phyloP scores from a whole-genome alignment of 2,888 invertebrate species.

The Eupithecia dodoneata region DNA sequence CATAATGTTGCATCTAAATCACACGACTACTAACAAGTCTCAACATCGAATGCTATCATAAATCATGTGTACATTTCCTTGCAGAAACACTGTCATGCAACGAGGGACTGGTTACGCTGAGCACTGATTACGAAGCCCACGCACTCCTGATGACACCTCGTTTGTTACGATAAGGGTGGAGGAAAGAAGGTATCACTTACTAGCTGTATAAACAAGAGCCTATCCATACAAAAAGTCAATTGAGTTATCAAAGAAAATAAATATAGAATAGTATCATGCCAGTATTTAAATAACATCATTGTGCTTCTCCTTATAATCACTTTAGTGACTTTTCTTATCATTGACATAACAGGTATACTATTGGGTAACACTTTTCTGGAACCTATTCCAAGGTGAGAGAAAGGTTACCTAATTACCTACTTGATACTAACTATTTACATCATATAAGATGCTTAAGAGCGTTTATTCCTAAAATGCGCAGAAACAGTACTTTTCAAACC shows the following conservation, averaged over 20 bases:
- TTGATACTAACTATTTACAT: not conserved
- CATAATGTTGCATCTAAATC: constrained; percentile 30
- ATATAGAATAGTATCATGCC: not conserved
- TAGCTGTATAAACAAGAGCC: not conserved
- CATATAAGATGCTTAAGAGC: not conserved
- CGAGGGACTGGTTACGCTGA: constrained; percentile 40
- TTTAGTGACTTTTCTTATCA: too few relatives aligned
- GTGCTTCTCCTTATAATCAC: too few relatives aligned
- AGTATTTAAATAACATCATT: too few relatives aligned
- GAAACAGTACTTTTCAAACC: too few relatives aligned
- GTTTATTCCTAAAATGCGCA: too few relatives aligned
- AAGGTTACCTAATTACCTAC: not conserved
- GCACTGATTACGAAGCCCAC: constrained; percentile 48
- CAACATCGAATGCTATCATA: constrained; percentile 41
- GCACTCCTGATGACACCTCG: constrained; percentile 47
- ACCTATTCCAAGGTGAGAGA: not conserved
- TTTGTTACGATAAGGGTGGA: constrained; percentile 45
- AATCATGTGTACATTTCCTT: constrained; percentile 46
- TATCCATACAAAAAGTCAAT: not conserved
- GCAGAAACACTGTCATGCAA: constrained; percentile 44
- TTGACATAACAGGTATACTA: too few relatives aligned
- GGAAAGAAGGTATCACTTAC: constrained; percentile 20
- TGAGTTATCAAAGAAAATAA: not conserved
- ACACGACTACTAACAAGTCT: constrained; percentile 29
- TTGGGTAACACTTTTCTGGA: too few relatives aligned